Conservation (phyloP, 2,113 vertebrate species). For the Pelecanus crispus region DNA sequence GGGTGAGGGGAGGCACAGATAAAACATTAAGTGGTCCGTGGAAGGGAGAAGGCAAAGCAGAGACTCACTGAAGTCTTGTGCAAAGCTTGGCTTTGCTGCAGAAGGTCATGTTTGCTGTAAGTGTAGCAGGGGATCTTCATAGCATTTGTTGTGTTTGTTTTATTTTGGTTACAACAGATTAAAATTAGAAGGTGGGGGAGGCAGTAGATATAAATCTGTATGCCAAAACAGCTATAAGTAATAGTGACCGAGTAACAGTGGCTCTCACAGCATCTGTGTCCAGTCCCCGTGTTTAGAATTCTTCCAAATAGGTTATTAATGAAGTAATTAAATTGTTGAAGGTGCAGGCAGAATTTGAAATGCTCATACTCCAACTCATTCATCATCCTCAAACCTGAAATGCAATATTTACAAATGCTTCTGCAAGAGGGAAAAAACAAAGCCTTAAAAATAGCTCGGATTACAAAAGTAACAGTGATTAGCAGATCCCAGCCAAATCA, state of each 20-base stretch:
- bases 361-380: neutral
- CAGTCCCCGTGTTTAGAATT: neutral
- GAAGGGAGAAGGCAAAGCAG: neutral
- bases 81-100: neutral
- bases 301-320: neutral
- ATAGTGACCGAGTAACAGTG: neutral
- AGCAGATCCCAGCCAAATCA: constrained; percentile 9
- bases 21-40: neutral
- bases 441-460: neutral
- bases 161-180: neutral
- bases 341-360: neutral
- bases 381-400: neutral
- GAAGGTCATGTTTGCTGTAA: neutral
- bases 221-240: neutral
- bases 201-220: neutral
- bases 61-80: neutral
- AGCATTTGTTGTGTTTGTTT: neutral
- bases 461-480: neutral
- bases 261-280: neutral
- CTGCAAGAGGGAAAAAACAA: neutral
- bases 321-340: neutral
- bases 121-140: neutral
- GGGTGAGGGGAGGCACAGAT: neutral
- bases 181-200: neutral
- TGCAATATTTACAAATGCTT: neutral